Evolutionary conservation across 2,888 invertebrate species (phyloP).

Genomic region (Sepioteuthis lessoniana): DNA sequence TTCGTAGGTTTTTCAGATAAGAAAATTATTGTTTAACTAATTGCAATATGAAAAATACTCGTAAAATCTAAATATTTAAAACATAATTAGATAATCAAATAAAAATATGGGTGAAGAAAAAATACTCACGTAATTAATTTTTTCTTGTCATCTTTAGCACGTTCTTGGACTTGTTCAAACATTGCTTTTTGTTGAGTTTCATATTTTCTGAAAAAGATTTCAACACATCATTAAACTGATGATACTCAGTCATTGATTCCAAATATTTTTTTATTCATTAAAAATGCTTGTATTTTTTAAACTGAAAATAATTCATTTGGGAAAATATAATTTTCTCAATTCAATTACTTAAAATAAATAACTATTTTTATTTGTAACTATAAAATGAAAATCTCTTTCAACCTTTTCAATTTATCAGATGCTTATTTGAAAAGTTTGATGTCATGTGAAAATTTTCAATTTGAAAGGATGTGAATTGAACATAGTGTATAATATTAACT

Average conservation of each 20-base stretch:
- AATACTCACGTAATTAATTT: conserved; percentile 67
- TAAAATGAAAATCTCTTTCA: not conserved
- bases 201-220: conserved; percentile 44
- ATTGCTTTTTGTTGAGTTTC: conserved; percentile 79
- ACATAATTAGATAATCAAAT: too few relatives aligned
- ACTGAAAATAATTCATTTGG: too few relatives aligned
- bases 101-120: not conserved
- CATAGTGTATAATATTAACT: not conserved
- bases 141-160: conserved; percentile 77
- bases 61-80: not conserved
- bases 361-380: not conserved
- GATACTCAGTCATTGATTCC: not conserved
- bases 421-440: not conserved
- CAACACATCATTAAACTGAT: not conserved
- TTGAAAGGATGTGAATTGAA: not conserved
- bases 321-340: not conserved
- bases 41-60: not conserved
- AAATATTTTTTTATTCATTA: not conserved
- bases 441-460: not conserved
- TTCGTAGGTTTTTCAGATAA: too few relatives aligned
- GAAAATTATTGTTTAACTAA: not conserved
- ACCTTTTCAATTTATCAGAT: too few relatives aligned
- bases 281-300: not conserved
- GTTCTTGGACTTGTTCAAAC: conserved; percentile 82
- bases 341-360: not conserved